Percentiles rank a stretch among this genome's conserved stretches.
Evolutionary conservation across 1,140 invertebrate genomes (phyloP).

Genomic region (Vanessa atalanta): DNA sequence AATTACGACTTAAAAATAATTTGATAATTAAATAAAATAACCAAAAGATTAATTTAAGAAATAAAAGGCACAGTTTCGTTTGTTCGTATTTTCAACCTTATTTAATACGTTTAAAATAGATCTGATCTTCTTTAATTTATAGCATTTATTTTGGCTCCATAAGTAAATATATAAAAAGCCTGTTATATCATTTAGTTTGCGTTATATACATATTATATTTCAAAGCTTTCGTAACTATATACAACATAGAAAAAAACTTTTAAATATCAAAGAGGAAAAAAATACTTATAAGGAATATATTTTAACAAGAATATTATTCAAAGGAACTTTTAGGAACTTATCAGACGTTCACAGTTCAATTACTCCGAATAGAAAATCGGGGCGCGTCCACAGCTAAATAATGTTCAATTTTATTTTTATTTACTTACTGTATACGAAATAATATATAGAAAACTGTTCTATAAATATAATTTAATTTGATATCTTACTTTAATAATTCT

Average conservation of each 20-base stretch:
- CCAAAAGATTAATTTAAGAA: not conserved
- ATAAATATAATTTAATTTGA: too few species aligned
- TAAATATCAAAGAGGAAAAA: not conserved
- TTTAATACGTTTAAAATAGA: too few species aligned
- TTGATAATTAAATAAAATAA: not conserved
- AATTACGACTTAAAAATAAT: not conserved
- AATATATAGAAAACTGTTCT: too few species aligned
- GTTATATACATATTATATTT: not conserved
- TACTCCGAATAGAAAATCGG: constrained; percentile 17
- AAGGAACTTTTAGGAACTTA: constrained; percentile 20
- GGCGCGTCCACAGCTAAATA: constrained; percentile 8
- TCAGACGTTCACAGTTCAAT: constrained; percentile 27
- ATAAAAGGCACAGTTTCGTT: too few species aligned
- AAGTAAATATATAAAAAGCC: too few species aligned
- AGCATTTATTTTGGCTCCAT: too few species aligned
- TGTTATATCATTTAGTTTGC: too few species aligned
- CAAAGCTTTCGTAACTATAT: not conserved
- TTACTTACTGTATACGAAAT: not conserved
- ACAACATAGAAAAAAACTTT: not conserved
- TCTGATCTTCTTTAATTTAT: too few species aligned
- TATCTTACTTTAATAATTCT: too few species aligned
- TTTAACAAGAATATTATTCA: constrained; percentile 16
- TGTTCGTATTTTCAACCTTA: too few species aligned
- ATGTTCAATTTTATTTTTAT: not conserved
- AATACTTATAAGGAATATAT: not conserved